Evolutionary conservation across 2,113 vertebrate genomes (phyloP), one percentile per base, ranked within the genome.

Genomic region (Ploceus nigricollis): DNA sequence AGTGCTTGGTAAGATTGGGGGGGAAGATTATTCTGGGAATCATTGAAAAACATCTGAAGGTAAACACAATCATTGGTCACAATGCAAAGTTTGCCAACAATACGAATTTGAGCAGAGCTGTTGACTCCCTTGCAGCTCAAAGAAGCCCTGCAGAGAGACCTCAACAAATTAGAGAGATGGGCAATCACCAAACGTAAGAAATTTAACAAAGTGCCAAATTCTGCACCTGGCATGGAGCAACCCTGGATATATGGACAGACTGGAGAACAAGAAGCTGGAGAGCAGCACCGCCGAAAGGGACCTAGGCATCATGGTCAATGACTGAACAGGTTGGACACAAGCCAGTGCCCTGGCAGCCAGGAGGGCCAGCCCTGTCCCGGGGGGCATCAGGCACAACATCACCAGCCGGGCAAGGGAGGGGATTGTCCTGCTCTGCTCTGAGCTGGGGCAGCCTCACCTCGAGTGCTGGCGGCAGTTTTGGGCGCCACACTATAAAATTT

Each of bases 241-340:
- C 8, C 15, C 42, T 50, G 42, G 27, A 11, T 37, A 3, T 23
- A 20, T 15, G 22, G 58, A 19, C 14, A 65, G 44, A 15, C 7
- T 63, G 48, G 19, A 19, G 35, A 57, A 23, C 11, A 22, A 50
- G 57, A 64, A 6, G 17, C 6, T 50, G 37, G 12, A 33, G 5
- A 65, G 8, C 8, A 44, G 15, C 4, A 6, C 17, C 0, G 0
- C 2, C 3, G 31, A 72, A 56, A 50, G 10, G 8, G 4, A 0
- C 15, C 27, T 57, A 22, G 18, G 11, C 1, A 0, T n/a, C 13
- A 33, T 14, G 22, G 37, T 39, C 0, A 0, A 0, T 39, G 37
- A 7, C n/a, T n/a, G n/a, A n/a, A n/a, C 37, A 37, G 28, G 23
- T 1, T 73, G 68, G n/a, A 4, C 1, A 2, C 1, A 19, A 24